Percentiles rank a stretch among this genome's conserved stretches.
These are phyloP conservation scores for Vulpes ferrilata DNA, from an alignment of 2,113 vertebrate species.

Conservation along the genomic window DNA sequence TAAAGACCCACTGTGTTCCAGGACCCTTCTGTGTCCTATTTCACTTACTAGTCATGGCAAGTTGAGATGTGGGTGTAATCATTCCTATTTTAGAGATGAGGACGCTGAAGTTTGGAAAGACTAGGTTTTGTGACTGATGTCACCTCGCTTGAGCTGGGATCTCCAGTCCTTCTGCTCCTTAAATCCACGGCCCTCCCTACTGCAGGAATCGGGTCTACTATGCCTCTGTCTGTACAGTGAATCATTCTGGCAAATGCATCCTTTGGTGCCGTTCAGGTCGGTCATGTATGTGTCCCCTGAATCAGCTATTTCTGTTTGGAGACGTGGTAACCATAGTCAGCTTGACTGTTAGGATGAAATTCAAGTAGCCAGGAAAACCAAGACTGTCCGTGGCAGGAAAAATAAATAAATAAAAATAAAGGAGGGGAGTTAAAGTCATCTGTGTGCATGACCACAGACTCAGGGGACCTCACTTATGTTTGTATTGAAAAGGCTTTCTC, in stretches of 20 bases:
- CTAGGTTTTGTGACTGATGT: neutral
- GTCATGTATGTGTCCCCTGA: neutral
- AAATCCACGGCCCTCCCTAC: neutral
- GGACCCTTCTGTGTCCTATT: neutral
- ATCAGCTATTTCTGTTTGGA: neutral
- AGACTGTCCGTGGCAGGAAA: neutral
- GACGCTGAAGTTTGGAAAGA: neutral
- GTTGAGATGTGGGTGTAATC: neutral
- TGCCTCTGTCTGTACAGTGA: neutral
- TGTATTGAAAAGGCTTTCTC: neutral
- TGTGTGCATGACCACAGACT: neutral
- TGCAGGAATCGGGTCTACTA: neutral
- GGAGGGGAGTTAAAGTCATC: rapidly evolving
- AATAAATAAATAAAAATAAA: neutral
- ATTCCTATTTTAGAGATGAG: neutral
- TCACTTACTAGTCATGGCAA: neutral
- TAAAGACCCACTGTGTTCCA: neutral
- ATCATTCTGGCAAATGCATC: neutral
- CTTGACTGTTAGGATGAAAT: neutral
- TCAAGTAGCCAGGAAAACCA: neutral
- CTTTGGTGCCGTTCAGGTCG: neutral
- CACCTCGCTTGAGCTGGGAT: neutral
- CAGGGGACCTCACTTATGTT: neutral
- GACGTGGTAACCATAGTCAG: neutral
- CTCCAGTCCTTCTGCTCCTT: neutral